Evolutionary conservation across 2,797 vertebrate species (phyloP).

Genomic region (Phataginus tetradactyla): DNA sequence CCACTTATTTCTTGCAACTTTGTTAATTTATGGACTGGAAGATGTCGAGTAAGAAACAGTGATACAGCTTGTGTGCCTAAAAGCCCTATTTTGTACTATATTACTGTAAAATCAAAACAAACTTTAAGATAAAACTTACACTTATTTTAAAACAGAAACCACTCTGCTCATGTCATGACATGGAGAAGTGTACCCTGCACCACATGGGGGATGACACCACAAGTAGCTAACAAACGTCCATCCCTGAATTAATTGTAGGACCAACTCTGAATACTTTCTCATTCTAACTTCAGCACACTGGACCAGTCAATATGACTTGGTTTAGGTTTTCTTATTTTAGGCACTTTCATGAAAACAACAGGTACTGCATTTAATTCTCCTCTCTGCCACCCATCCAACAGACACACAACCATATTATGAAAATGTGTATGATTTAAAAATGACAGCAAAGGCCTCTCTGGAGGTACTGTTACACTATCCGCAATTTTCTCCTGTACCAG

Average conservation of each 20-base stretch:
- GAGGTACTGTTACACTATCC: not conserved
- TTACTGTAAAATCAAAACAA: not conserved
- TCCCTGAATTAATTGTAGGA: not conserved
- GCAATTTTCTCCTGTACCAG: conserved; percentile 4
- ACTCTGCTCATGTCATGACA: not conserved
- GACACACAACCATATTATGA: not conserved
- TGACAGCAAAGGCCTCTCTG: not conserved
- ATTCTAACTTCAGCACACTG: not conserved
- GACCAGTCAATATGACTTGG: not conserved
- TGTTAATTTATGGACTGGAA: not conserved
- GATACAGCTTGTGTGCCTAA: not conserved
- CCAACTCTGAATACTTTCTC: not conserved
- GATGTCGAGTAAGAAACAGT: conserved; percentile 9
- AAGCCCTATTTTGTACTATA: not conserved
- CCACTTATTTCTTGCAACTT: not conserved
- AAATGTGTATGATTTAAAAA: not conserved
- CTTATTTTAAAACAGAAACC: conserved; percentile 17
- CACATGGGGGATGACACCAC: not conserved
- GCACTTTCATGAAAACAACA: not conserved
- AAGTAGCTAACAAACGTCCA: not conserved
- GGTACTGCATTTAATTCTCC: not conserved
- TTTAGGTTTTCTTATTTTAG: conserved; percentile 15
- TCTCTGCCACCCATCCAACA: not conserved
- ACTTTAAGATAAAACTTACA: conserved; percentile 5
- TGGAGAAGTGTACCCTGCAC: not conserved